Conservation (phyloP, 2,888 invertebrate genomes). For the Chydorus sphaericus region DNA sequence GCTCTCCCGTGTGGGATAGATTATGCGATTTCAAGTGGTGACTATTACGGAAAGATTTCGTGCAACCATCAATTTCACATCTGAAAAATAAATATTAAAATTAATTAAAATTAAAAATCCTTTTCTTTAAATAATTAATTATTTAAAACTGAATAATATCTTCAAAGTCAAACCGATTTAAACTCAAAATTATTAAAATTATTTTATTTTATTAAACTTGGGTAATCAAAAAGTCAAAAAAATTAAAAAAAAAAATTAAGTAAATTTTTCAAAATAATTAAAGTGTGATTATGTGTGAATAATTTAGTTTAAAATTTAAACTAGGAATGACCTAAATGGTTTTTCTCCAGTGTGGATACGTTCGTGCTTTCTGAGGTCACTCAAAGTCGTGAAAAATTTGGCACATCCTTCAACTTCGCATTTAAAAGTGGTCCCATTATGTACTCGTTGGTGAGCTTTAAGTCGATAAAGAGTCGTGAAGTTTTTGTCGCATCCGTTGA, state of each 20-base stretch:
- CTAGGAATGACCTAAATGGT: slow-evolving; percentile 55
- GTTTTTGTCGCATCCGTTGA: slow-evolving; percentile 71
- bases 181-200: too few species aligned
- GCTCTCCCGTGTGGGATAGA: slow-evolving; percentile 65
- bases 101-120: too few species aligned
- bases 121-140: neutral
- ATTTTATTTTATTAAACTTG: too few species aligned
- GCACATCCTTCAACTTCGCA: slow-evolving; percentile 57
- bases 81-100: slow-evolving; percentile 35
- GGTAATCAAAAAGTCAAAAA: neutral
- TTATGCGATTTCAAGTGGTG: slow-evolving; percentile 86
- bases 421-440: slow-evolving; percentile 89
- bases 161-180: too few species aligned
- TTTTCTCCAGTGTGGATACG: slow-evolving; percentile 83
- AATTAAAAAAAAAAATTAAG: neutral
- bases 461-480: slow-evolving; percentile 87
- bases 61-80: slow-evolving; percentile 67
- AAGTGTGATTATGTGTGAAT: too few species aligned
- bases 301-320: neutral
- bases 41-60: slow-evolving; percentile 83
- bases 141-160: neutral
- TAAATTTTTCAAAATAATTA: neutral
- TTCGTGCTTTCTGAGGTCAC: slow-evolving; percentile 85
- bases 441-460: slow-evolving; percentile 42
- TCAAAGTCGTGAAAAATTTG: slow-evolving; percentile 84